Percentiles rank a stretch among this genome's conserved stretches.
phyloP scores from a whole-genome alignment of 2,797 vertebrate species.

The Serranus cabrilla region DNA sequence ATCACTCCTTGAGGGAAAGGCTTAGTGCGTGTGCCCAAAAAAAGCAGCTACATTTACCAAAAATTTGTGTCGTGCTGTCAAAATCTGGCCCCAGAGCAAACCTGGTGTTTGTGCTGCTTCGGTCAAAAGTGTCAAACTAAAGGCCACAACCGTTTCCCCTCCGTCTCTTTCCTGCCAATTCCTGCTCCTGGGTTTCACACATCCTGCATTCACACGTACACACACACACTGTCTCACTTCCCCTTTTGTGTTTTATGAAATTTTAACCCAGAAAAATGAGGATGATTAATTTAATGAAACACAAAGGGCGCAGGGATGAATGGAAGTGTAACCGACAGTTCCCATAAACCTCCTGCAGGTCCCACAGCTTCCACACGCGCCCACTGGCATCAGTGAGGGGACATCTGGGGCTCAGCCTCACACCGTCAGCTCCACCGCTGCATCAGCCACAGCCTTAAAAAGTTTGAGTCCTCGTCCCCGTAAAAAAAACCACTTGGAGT shows the following conservation, averaged over 20 bases:
- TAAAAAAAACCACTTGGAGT: background rate
- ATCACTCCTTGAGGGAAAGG: constrained; percentile 29
- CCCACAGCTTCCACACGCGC: constrained; percentile 15
- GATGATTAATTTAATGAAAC: constrained; percentile 39
- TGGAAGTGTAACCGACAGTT: constrained; percentile 11
- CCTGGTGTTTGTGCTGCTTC: constrained; percentile 15
- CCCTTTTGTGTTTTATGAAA: constrained; percentile 11
- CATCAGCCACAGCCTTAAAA: constrained; percentile 3
- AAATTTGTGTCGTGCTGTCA: constrained; percentile 35
- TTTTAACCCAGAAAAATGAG: constrained; percentile 20
- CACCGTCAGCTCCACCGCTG: constrained; percentile 35
- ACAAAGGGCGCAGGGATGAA: background rate
- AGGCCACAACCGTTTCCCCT: constrained; percentile 51
- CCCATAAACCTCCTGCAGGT: constrained; percentile 36
- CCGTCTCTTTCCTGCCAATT: constrained; percentile 40
- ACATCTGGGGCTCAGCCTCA: constrained; percentile 47
- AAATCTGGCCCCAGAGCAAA: constrained; percentile 46
- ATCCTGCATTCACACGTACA: constrained; percentile 3
- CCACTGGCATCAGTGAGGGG: constrained; percentile 8
- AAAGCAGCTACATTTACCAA: constrained; percentile 17
- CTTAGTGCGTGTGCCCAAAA: constrained; percentile 10
- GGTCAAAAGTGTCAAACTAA: constrained; percentile 67
- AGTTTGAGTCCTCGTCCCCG: constrained; percentile 13
- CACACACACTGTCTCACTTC: constrained; percentile 4
- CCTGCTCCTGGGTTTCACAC: constrained; percentile 41